Evolutionary conservation across 2,113 vertebrate genomes (phyloP).

Genomic region (Campylomormyrus numenius): DNA sequence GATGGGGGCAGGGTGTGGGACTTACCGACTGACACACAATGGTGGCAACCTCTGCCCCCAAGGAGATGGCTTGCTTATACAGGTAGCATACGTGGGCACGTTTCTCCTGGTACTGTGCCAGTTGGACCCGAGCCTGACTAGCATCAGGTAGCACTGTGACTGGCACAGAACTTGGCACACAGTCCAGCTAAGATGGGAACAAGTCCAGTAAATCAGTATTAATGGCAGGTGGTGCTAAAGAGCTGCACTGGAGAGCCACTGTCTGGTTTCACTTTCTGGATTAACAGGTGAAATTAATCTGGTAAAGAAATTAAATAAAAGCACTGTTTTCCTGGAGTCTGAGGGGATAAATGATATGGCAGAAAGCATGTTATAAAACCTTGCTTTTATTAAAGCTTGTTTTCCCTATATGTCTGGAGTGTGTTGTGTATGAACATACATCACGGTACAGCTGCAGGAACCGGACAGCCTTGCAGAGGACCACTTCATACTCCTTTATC

Average conservation of each 20-base stretch:
- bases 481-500: slow-evolving; percentile 60
- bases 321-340: background rate
- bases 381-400: background rate
- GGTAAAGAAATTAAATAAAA: background rate
- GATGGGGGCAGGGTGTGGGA: background rate
- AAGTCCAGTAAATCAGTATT: background rate
- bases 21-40: slow-evolving; percentile 67
- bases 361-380: background rate
- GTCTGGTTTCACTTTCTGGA: background rate
- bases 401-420: background rate
- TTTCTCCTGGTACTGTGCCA: slow-evolving; percentile 54
- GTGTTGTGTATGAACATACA: slow-evolving; percentile 47
- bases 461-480: slow-evolving; percentile 64
- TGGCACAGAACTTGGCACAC: slow-evolving; percentile 46
- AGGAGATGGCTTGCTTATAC: slow-evolving; percentile 52
- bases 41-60: slow-evolving; percentile 69
- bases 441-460: slow-evolving; percentile 71
- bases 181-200: slow-evolving; percentile 56
- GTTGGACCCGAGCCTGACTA: slow-evolving; percentile 40
- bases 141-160: slow-evolving; percentile 36
- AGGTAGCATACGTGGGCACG: slow-evolving; percentile 59
- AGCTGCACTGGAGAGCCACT: background rate
- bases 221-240: background rate
- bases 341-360: background rate
- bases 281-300: background rate